A percentile compares a stretch with the other conserved stretches of the same genome.
Evolutionary conservation across 2,113 vertebrate genomes (phyloP).

Genomic region (Strix aluco): DNA sequence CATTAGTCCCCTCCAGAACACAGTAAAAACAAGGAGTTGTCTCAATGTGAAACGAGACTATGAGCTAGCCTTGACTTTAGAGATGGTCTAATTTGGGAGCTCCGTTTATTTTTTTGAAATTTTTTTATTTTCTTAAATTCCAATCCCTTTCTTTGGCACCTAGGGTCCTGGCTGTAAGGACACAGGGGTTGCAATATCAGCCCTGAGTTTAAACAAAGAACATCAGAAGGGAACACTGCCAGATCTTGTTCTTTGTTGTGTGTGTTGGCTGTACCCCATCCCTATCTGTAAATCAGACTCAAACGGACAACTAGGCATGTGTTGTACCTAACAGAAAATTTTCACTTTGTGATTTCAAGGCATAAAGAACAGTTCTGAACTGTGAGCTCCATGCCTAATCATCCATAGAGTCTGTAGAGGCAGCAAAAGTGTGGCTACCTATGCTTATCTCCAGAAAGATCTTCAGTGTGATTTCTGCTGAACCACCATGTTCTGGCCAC

Average conservation of each 20-base stretch:
- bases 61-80: neutral
- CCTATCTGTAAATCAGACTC: neutral
- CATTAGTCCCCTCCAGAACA: neutral
- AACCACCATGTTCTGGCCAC: neutral
- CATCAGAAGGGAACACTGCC: neutral
- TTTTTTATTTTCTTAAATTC: neutral
- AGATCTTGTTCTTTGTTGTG: neutral
- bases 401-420: neutral
- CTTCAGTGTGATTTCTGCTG: neutral
- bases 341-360: neutral
- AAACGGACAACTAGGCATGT: neutral
- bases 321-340: neutral
- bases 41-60: neutral
- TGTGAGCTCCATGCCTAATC: neutral
- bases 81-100: neutral
- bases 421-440: neutral
- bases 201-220: neutral
- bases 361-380: neutral
- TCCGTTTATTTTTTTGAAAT: too few species aligned
- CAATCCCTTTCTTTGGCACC: neutral
- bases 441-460: neutral
- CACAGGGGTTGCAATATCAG: neutral
- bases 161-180: neutral
- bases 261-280: neutral
- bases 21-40: neutral